Evolutionary conservation across 2,797 vertebrate genomes (phyloP).

Genomic region (Ambastaia sidthimunki): DNA sequence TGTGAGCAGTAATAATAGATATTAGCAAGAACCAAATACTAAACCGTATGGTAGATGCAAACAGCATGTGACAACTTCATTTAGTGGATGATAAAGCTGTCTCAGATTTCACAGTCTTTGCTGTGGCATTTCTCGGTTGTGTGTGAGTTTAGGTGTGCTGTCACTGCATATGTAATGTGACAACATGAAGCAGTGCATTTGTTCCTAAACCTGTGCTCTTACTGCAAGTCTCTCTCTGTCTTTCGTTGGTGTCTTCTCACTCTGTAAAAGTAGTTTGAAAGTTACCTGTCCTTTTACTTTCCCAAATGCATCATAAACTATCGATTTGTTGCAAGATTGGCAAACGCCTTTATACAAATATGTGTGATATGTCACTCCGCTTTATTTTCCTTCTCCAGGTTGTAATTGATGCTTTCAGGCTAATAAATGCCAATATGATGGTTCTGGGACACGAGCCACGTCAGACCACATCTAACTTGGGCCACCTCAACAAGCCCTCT

Average conservation of each 20-base stretch:
- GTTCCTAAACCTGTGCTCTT: constrained; percentile 81
- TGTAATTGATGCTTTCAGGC: constrained; percentile 98
- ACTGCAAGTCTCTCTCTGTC: constrained; percentile 64
- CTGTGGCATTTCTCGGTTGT: no score
- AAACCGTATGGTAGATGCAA: no score
- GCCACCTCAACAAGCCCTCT: constrained; percentile 98
- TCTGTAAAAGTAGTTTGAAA: neutral
- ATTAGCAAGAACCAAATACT: no score
- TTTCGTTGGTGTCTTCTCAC: neutral
- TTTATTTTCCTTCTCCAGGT: constrained; percentile 83
- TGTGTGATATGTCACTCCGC: no score
- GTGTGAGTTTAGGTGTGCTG: no score
- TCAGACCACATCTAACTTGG: constrained; percentile 98
- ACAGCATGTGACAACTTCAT: no score
- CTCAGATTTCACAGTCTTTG: no score
- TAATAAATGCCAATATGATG: constrained; percentile 99
- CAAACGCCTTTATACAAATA: neutral
- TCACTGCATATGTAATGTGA: no score
- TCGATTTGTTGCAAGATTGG: neutral
- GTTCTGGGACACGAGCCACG: constrained; percentile 98
- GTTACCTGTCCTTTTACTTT: neutral
- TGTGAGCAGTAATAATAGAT: no score
- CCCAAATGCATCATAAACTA: neutral
- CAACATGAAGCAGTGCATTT: constrained; percentile 56
- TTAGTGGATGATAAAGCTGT: no score